Conservation (phyloP, 2,797 vertebrate genomes). For the Pachyuromys duprasi region DNA sequence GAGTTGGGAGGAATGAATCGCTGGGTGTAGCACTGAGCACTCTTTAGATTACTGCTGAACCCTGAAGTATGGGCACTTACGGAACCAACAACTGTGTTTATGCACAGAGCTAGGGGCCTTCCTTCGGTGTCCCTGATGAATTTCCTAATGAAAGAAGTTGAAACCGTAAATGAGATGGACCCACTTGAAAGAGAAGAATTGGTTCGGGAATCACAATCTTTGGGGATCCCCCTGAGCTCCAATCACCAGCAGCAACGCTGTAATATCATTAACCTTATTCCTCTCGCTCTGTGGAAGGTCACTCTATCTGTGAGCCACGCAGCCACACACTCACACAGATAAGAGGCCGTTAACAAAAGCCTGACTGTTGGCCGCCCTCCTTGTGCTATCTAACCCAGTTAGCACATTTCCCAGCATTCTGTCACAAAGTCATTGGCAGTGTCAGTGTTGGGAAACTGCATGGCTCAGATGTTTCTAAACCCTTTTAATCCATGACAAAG, state of each 20-base stretch:
- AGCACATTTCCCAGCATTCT: conserved; percentile 86
- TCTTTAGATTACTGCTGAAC: neutral
- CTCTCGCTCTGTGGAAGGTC: conserved; percentile 84
- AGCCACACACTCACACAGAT: conserved; percentile 83
- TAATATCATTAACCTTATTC: conserved; percentile 86
- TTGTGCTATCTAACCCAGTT: conserved; percentile 82
- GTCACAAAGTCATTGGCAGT: conserved; percentile 88
- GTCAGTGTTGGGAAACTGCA: conserved; percentile 86
- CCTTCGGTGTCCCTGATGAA: neutral
- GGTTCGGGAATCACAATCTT: conserved; percentile 60
- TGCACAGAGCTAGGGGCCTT: neutral
- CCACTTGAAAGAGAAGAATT: conserved; percentile 53
- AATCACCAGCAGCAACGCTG: conserved; percentile 78
- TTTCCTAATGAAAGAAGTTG: conserved; percentile 34
- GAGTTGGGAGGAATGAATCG: neutral
- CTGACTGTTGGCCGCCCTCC: conserved; percentile 81
- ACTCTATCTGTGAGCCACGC: conserved; percentile 75
- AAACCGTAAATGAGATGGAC: conserved; percentile 20
- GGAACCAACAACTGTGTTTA: neutral
- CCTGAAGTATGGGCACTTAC: neutral
- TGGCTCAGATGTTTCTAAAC: conserved; percentile 89
- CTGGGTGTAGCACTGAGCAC: neutral
- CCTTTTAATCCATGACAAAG: conserved; percentile 90
- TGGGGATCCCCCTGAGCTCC: conserved; percentile 67
- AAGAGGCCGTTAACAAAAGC: conserved; percentile 85